Evolutionary conservation across 2,113 vertebrate species (phyloP), one percentile per base, ranked within the genome.

Genomic region (Stictonetta naevosa): DNA sequence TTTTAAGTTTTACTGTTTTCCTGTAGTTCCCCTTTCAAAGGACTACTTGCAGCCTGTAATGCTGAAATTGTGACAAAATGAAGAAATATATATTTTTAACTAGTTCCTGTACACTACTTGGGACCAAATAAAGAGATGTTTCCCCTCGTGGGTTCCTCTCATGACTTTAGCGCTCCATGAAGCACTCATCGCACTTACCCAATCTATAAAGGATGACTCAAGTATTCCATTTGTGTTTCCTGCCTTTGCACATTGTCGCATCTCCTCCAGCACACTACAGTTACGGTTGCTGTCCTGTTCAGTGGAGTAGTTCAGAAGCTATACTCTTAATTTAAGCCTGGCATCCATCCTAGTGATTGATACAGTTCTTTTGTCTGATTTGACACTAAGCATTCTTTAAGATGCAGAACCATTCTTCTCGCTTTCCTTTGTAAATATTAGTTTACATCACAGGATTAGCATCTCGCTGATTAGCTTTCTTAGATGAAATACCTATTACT

Each of bases 151-250:
- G n/a, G 73, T 26, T 88, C 63, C 83, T 73, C 72, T 91, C 64
- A 63, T 50, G 81, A 58, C 68, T 88, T 88, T 89, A n/a, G 60
- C 40, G 56, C 81, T 89, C 69, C 60, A 64, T 23, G 13, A 74
- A 94, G 86, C 92, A 86, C 50, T 55, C 72, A 83, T 48, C 50
- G 42, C 64, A 11, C 46, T 71, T 63, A 60, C 28, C 77, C 69
- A 5, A 63, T 40, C 83, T 84, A 15, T 36, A 66, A 63, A 91
- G 77, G 52, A 55, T 92, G 83, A 94, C 81, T 89, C 83, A 96
- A 92, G 38, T 75, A 92, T 75, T 95, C 92, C 92, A 78, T 82
- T 20, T 48, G 25, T 88, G 74, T 20, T 95, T 92, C 81, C 92
- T 92, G 81, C 60, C 81, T 85, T 38, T 86, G 87, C 59, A 86